Evolutionary conservation across 2,113 vertebrate genomes (phyloP).

Genomic region (Oryzias curvinotus): DNA sequence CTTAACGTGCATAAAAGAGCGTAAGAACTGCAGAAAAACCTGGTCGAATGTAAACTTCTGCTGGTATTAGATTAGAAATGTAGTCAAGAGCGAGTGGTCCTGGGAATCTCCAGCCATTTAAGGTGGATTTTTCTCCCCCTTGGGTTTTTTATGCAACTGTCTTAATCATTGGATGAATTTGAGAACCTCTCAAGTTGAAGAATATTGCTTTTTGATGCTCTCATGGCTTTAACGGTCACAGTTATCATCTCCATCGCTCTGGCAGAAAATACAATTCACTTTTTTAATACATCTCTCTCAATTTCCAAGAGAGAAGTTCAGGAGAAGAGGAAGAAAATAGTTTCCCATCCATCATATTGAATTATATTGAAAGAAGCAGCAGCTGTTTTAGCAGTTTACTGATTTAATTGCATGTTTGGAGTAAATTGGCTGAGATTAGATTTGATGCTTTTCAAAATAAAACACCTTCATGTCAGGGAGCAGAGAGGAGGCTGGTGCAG

Average conservation of each 20-base stretch:
- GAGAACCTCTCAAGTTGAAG: constrained; percentile 20
- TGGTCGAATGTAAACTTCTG: constrained; percentile 1
- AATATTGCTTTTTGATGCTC: constrained; percentile 34
- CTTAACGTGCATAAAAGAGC: constrained; percentile 6
- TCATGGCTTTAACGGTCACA: constrained; percentile 13
- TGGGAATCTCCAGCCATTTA: constrained; percentile 8
- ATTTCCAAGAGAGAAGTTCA: too few relatives aligned
- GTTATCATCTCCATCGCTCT: constrained; percentile 16
- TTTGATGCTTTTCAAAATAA: constrained; percentile 4
- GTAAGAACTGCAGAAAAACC: not conserved
- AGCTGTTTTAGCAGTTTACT: too few relatives aligned
- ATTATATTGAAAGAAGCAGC: too few relatives aligned
- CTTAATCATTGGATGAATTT: constrained; percentile 37
- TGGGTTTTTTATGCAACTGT: constrained; percentile 30
- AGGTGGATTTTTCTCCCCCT: constrained; percentile 11
- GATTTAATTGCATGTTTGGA: not conserved
- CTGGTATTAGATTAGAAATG: constrained; percentile 11
- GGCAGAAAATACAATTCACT: constrained; percentile 21
- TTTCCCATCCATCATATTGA: too few relatives aligned
- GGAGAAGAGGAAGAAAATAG: too few relatives aligned
- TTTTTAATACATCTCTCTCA: constrained; percentile 1
- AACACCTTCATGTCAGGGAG: constrained; percentile 41
- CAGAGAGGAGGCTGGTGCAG: constrained; percentile 45
- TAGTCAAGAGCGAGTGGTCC: not conserved
- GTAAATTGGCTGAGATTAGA: constrained; percentile 7